Base-by-base conservation (phyloP, 2,888 invertebrate species). In the Parascotia fuliginaria region DNA sequence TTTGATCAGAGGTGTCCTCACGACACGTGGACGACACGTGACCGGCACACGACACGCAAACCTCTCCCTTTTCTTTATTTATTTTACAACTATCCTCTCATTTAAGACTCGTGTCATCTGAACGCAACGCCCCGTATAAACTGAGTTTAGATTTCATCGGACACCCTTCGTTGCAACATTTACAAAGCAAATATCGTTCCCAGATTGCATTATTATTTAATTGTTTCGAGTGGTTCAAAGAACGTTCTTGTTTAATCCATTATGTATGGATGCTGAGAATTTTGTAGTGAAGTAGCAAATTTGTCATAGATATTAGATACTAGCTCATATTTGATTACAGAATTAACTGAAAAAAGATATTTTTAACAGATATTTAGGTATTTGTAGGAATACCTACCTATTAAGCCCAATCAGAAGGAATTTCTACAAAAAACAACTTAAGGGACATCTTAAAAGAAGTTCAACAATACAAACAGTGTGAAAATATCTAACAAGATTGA, bases 101-200 rank as follows among this genome's bases (percentile, higher is more conserved):
- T 85, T 87, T 79, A 79, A 78, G 79, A 65, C 82, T 82, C 83
- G 83, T 88, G 88, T 87, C 87, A 85, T 83, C 81, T 75, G 59
- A 68, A 75, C 72, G 72, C 75, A 77, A 79, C 79, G 77, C 82
- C 69, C 76, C 79, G 76, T 73, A 81, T 75, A 78, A 84, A 87
- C 83, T 83, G 77, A 83, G 87, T 89, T 90, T 87, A 83, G 85
- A 89, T 90, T 87, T 85, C 81, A 89, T 87, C 87, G 78, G 73
- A 55, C 69, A 69, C 75, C 77, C 81, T 78, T 78, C 67, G 68
- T 72, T 52, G 61, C 54, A 78, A 63, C 60, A 51, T 67, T 60
- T 72, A 74, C 81, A 78, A 74, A 85, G 79, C 86, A 91, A 89
- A 90, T 83, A 89, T 73, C 59, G 77, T 74, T 76, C 75, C 75